phyloP scores from a whole-genome alignment of 2,888 invertebrate species.

The Tribolium freemani region DNA sequence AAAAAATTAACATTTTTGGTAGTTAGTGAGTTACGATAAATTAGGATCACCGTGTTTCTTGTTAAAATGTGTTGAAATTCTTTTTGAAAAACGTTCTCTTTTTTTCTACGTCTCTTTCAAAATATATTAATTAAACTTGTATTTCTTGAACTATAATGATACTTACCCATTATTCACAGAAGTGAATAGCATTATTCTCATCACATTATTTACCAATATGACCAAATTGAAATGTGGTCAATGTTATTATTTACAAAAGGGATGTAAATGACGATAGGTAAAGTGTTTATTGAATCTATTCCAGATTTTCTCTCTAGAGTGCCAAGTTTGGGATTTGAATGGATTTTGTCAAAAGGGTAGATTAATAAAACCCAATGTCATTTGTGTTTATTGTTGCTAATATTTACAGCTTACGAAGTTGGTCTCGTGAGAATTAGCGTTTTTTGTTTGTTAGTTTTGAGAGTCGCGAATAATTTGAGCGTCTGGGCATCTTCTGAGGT shows the following conservation, averaged over 20 bases:
- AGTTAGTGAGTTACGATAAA: too few species aligned
- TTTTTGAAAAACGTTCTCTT: too few species aligned
- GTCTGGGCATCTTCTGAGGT: constrained; percentile 10
- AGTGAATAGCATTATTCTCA: too few species aligned
- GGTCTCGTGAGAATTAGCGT: background rate
- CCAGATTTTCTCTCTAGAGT: background rate
- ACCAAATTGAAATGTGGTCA: too few species aligned
- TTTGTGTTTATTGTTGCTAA: background rate
- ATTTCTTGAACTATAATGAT: too few species aligned
- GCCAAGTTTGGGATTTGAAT: background rate
- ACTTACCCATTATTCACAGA: too few species aligned
- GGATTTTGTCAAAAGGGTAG: background rate
- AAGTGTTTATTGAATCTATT: background rate
- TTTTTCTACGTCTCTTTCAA: too few species aligned
- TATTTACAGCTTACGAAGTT: background rate
- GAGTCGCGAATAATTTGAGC: constrained; percentile 5
- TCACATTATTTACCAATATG: too few species aligned
- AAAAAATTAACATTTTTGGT: too few species aligned
- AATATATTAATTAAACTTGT: too few species aligned
- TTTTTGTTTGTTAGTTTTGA: constrained; percentile 1
- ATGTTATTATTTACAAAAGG: background rate
- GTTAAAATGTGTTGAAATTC: too few species aligned
- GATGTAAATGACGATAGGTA: background rate
- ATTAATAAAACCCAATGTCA: background rate
- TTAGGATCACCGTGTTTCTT: too few species aligned